Percentiles rank a stretch among this genome's conserved stretches.
phyloP scores from a whole-genome alignment of 2,888 invertebrate genomes.

The Apodemia duryi region DNA sequence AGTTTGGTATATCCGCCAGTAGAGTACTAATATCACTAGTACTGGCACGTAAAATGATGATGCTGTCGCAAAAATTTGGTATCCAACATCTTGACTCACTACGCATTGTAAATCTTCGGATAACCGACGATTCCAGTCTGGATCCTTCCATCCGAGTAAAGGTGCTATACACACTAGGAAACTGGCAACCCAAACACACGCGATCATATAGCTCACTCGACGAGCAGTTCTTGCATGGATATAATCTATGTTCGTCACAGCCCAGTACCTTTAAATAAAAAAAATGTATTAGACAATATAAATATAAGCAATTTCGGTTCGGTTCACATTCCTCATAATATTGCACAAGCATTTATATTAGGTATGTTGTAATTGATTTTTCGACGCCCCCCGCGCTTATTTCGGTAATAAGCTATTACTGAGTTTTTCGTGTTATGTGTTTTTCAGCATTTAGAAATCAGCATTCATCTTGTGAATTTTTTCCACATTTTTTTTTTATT shows the following conservation, averaged over 20 bases:
- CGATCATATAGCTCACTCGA: constrained; percentile 89
- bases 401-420: no score
- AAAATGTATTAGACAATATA: background rate
- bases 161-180: constrained; percentile 93
- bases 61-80: constrained; percentile 93
- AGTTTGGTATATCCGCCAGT: constrained; percentile 94
- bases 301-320: no score
- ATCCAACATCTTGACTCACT: constrained; percentile 91
- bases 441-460: no score
- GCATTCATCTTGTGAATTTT: no score
- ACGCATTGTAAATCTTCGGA: constrained; percentile 84
- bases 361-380: no score
- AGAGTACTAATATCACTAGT: constrained; percentile 90
- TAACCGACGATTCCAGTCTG: constrained; percentile 75
- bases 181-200: constrained; percentile 90
- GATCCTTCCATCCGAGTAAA: constrained; percentile 89
- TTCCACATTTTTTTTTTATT: no score
- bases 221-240: constrained; percentile 89
- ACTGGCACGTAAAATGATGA: constrained; percentile 95
- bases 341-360: no score
- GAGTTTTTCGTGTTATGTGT: no score
- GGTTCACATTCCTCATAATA: no score
- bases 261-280: constrained; percentile 85
- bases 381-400: no score
- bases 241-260: constrained; percentile 94